These are phyloP conservation scores for Leptinotarsa texana DNA, from an alignment of 1,140 invertebrate genomes.

Conservation along the genomic window DNA sequence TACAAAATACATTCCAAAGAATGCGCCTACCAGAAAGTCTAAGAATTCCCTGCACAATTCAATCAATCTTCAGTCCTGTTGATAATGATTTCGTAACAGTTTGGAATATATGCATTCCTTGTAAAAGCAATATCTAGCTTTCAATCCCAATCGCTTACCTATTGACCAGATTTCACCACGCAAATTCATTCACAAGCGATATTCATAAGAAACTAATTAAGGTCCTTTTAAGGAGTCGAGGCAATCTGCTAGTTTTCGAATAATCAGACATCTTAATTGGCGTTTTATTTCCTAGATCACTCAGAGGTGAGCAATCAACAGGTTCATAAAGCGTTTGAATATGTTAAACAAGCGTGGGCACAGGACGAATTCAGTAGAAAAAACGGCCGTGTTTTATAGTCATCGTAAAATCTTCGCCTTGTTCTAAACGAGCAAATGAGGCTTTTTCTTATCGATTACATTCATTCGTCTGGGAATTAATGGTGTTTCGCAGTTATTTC, in stretches of 20 bases:
- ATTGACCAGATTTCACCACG: not conserved
- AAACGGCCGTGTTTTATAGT: conserved; percentile 3
- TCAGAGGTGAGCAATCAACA: not conserved
- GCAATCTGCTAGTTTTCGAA: not conserved
- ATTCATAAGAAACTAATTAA: not conserved
- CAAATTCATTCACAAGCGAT: not conserved
- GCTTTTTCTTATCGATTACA: not conserved
- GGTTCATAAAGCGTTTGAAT: not conserved
- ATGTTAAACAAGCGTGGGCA: not conserved
- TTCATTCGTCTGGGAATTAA: not conserved
- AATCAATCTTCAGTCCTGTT: too few species aligned
- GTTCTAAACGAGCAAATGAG: not conserved
- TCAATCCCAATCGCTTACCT: not conserved
- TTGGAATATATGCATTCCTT: too few species aligned
- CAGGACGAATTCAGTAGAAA: not conserved
- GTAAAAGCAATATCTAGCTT: not conserved
- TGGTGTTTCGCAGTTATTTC: not conserved
- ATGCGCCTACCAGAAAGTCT: too few species aligned
- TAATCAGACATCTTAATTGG: conserved; percentile 6
- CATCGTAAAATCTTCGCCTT: conserved; percentile 5
- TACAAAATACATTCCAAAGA: too few species aligned
- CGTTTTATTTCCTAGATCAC: conserved; percentile 4
- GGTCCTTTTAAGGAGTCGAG: not conserved
- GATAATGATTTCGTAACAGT: too few species aligned
- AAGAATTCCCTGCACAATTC: too few species aligned